Percentiles rank a stretch among this genome's conserved stretches.
Evolutionary conservation across 1,140 invertebrate genomes (phyloP).

Genomic region (Lordiphosa stackelbergi): DNA sequence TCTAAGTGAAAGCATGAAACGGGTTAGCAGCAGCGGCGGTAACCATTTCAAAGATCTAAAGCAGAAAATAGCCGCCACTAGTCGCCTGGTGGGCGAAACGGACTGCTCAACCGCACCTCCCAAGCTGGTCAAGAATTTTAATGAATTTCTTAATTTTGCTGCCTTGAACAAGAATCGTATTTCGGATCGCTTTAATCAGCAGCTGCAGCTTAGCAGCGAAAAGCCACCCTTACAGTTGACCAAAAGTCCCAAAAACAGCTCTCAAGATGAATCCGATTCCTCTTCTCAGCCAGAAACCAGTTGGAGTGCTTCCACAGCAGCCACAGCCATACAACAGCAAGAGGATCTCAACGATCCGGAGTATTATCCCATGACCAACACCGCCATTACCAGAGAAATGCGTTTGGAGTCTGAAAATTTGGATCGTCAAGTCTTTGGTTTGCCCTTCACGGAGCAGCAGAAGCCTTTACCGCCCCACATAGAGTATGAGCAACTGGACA

Average conservation of each 20-base stretch:
- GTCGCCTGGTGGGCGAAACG: slow-evolving; percentile 40
- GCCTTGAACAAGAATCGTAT: slow-evolving; percentile 81
- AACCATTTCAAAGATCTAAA: slow-evolving; percentile 79
- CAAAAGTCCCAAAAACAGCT: slow-evolving; percentile 52
- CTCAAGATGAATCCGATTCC: slow-evolving; percentile 78
- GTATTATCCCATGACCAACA: slow-evolving; percentile 91
- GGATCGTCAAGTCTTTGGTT: slow-evolving; percentile 86
- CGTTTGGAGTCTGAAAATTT: slow-evolving; percentile 88
- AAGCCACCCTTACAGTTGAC: slow-evolving; percentile 77
- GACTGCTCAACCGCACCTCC: slow-evolving; percentile 56
- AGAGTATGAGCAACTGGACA: slow-evolving; percentile 73
- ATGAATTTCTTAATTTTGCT: slow-evolving; percentile 88
- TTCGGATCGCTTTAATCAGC: slow-evolving; percentile 55
- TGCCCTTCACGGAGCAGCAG: slow-evolving; percentile 54
- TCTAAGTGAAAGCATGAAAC: slow-evolving; percentile 61
- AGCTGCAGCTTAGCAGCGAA: slow-evolving; percentile 25
- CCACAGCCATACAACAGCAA: slow-evolving; percentile 69
- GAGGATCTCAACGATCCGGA: slow-evolving; percentile 81
- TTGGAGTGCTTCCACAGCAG: slow-evolving; percentile 70
- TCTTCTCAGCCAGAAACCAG: slow-evolving; percentile 75
- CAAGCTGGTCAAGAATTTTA: slow-evolving; percentile 88
- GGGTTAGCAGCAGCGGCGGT: slow-evolving; percentile 66
- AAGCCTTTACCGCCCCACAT: slow-evolving; percentile 33
- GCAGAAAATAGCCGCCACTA: slow-evolving; percentile 77
- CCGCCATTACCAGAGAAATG: slow-evolving; percentile 88